Evolutionary conservation across 2,797 vertebrate species (phyloP).

Genomic region (Oreonectes daqikongensis): DNA sequence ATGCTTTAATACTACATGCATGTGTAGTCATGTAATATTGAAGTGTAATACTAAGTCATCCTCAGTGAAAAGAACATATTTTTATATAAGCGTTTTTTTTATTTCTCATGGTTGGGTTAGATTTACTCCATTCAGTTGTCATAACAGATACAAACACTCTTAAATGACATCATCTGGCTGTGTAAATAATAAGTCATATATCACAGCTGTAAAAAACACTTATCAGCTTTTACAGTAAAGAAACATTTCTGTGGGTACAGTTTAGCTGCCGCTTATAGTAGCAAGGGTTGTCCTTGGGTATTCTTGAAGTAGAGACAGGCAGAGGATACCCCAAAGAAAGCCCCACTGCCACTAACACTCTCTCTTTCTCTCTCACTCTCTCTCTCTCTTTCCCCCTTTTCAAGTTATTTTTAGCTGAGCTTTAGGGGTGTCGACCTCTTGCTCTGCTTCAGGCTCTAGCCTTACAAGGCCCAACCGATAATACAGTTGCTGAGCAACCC

Average conservation of each 20-base stretch:
- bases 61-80: too few relatives aligned
- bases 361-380: background rate
- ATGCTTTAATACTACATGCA: too few relatives aligned
- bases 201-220: conserved; percentile 69
- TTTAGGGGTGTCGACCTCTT: conserved; percentile 71
- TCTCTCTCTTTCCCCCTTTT: background rate
- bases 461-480: conserved; percentile 76
- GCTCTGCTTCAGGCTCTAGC: conserved; percentile 68
- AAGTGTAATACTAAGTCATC: too few relatives aligned
- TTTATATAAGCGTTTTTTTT: too few relatives aligned
- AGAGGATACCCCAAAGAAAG: conserved; percentile 56
- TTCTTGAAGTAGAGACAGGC: conserved; percentile 74
- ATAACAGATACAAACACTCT: conserved; percentile 52
- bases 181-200: conserved; percentile 63
- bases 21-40: too few relatives aligned
- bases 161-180: too few relatives aligned
- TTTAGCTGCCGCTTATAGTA: conserved; percentile 78
- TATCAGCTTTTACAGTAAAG: conserved; percentile 67
- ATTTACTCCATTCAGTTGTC: conserved; percentile 18
- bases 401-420: conserved; percentile 71
- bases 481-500: conserved; percentile 67
- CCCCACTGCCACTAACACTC: background rate
- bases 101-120: background rate
- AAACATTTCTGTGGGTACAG: conserved; percentile 71
- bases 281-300: conserved; percentile 78